Conservation (phyloP, 2,797 vertebrate genomes). For the Centropyge bicolor region DNA sequence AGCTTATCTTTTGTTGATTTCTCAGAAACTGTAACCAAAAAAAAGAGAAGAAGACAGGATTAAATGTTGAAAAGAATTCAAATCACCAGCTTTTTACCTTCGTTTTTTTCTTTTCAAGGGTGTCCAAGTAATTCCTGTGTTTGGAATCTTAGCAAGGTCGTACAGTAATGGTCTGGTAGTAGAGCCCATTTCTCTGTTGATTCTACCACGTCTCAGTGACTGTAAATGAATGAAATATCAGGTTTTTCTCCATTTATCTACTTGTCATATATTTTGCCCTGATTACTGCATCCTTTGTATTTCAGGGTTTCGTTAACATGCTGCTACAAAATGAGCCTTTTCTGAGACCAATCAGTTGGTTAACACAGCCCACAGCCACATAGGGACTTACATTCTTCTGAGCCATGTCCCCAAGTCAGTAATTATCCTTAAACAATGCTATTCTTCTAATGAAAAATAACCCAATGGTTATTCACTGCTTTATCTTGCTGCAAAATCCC, state of each 20-base stretch:
- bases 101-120: background rate
- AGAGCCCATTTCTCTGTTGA: background rate
- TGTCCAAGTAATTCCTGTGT: background rate
- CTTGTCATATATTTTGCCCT: conserved; percentile 32
- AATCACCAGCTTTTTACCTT: conserved; percentile 29
- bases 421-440: conserved; percentile 79
- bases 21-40: background rate
- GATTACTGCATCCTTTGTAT: conserved; percentile 13
- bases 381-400: conserved; percentile 44
- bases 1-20: background rate
- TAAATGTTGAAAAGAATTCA: background rate
- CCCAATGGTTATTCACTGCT: conserved; percentile 62
- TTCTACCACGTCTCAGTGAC: background rate
- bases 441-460: conserved; percentile 72
- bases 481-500: conserved; percentile 67
- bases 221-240: conserved; percentile 3
- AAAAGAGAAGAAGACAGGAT: background rate
- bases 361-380: conserved; percentile 58
- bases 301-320: conserved; percentile 25
- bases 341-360: conserved; percentile 70
- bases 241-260: conserved; percentile 4
- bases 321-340: conserved; percentile 51
- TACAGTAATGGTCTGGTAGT: background rate
- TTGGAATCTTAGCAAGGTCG: conserved; percentile 13
- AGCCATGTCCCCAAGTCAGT: conserved; percentile 64